Evolutionary conservation across 2,797 vertebrate species (phyloP).

Genomic region (Moxostoma hubbsi): DNA sequence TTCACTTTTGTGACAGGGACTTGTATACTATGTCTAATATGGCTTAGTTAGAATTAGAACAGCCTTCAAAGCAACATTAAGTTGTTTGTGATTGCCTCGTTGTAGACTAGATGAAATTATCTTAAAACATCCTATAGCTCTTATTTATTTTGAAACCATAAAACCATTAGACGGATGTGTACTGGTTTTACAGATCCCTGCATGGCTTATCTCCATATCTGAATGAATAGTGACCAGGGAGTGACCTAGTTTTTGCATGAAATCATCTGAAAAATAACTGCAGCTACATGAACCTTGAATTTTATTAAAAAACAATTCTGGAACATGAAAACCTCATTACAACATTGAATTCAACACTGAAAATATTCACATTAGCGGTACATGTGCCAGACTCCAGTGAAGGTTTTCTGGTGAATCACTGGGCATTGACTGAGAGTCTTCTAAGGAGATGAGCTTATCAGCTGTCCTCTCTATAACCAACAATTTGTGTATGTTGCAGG

Average conservation of each 20-base stretch:
- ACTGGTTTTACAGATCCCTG: not conserved
- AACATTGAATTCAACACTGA: slow-evolving; percentile 12
- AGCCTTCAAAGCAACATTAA: not conserved
- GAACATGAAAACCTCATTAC: not conserved
- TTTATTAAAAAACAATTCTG: too few relatives aligned
- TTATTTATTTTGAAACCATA: not conserved
- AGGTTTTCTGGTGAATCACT: slow-evolving; percentile 10
- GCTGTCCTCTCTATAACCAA: slow-evolving; percentile 38
- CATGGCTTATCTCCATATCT: not conserved
- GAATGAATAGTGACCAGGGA: not conserved
- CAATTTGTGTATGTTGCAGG: slow-evolving; percentile 45
- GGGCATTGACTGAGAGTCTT: slow-evolving; percentile 48
- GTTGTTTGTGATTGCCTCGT: not conserved
- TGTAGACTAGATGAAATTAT: not conserved
- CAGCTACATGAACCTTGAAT: not conserved
- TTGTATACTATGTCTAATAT: slow-evolving; percentile 1
- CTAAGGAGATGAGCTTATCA: slow-evolving; percentile 57
- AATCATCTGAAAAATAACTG: slow-evolving; percentile 15
- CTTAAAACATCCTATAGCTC: not conserved
- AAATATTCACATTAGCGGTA: slow-evolving; percentile 13
- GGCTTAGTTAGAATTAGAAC: not conserved
- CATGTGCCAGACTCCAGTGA: not conserved
- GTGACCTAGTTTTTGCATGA: slow-evolving; percentile 9
- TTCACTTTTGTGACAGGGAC: not conserved
- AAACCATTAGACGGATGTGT: not conserved